Conservation (phyloP, 2,113 vertebrate species). For the Rhinoderma darwinii region DNA sequence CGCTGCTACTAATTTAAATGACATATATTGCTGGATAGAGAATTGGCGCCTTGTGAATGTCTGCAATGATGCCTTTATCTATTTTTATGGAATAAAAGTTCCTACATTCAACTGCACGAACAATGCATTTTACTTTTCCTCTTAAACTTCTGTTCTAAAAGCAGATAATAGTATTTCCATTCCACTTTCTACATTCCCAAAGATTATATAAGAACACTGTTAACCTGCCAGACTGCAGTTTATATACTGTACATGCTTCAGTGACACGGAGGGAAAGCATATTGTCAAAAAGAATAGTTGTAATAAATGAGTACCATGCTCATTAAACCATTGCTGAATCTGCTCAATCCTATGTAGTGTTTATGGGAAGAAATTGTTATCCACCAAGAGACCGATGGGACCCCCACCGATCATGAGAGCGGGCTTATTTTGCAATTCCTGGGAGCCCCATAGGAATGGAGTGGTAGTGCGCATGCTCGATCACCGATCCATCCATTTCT, state of each 20-base stretch:
- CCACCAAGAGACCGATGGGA: not conserved
- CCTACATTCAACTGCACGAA: not conserved
- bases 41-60: not conserved
- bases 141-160: not conserved
- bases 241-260: not conserved
- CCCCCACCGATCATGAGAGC: no score
- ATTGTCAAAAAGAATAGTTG: not conserved
- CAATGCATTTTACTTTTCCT: not conserved
- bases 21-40: not conserved
- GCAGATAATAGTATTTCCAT: not conserved
- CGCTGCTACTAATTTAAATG: conserved; percentile 12
- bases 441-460: no score
- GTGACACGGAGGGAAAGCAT: not conserved
- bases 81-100: not conserved
- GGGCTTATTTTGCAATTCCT: no score
- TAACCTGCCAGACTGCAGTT: not conserved
- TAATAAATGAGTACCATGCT: not conserved
- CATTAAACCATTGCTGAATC: not conserved
- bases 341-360: not conserved
- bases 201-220: not conserved
- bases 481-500: no score
- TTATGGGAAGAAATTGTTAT: not conserved
- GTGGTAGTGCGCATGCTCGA: no score
- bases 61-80: not conserved
- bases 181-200: not conserved